Percentiles rank a stretch among this genome's conserved stretches.
phyloP scores from a whole-genome alignment of 1,140 invertebrate genomes.

The Lordiphosa mommai region DNA sequence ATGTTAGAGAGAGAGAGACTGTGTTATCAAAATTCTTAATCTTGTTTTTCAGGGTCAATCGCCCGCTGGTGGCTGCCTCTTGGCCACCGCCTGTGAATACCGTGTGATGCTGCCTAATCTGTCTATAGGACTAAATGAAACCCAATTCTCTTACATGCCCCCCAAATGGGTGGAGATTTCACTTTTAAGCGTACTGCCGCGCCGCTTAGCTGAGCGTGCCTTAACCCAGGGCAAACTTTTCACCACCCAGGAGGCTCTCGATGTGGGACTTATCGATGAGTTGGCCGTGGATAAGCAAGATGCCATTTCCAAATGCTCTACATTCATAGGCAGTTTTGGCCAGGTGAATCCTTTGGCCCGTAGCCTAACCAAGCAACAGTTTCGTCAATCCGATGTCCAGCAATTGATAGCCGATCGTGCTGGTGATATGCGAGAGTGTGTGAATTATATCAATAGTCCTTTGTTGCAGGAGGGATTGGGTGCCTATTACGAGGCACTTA shows the following conservation, averaged over 20 bases:
- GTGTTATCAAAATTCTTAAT: neutral
- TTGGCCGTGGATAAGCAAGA: constrained; percentile 85
- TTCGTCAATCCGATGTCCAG: constrained; percentile 81
- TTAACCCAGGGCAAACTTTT: constrained; percentile 87
- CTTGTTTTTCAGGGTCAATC: constrained; percentile 84
- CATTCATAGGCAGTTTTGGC: constrained; percentile 84
- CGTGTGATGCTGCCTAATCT: constrained; percentile 88
- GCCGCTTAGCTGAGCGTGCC: constrained; percentile 85
- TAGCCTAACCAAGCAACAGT: constrained; percentile 83
- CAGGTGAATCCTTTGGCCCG: constrained; percentile 84
- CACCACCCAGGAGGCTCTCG: constrained; percentile 86
- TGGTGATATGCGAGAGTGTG: constrained; percentile 83
- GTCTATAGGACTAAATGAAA: constrained; percentile 90
- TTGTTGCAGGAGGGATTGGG: constrained; percentile 85
- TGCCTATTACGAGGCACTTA: constrained; percentile 85
- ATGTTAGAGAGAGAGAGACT: constrained; percentile 60
- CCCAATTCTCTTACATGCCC: constrained; percentile 86
- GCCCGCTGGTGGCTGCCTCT: constrained; percentile 91
- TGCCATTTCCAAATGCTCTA: constrained; percentile 83
- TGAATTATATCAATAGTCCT: constrained; percentile 82
- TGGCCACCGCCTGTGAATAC: constrained; percentile 91
- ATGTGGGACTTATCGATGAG: constrained; percentile 87
- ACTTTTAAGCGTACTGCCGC: constrained; percentile 78
- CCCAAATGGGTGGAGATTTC: constrained; percentile 87
- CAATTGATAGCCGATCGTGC: constrained; percentile 83